Conservation (phyloP, 2,113 vertebrate species). For the Xerus inauris region DNA sequence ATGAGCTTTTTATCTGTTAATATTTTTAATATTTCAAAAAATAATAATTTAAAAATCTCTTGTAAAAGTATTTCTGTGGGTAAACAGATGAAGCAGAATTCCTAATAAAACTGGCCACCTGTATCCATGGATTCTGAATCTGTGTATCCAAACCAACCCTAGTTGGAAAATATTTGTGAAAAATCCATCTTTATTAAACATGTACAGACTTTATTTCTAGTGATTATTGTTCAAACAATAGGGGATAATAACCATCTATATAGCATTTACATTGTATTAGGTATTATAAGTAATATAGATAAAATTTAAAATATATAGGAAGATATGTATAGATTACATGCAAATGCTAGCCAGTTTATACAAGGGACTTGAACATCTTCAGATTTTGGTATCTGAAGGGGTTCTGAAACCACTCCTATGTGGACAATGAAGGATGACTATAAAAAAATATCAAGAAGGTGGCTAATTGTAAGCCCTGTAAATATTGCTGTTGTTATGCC, state of each 20-base stretch:
- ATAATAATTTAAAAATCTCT: not conserved
- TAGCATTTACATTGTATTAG: not conserved
- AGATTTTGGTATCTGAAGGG: not conserved
- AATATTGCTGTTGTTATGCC: not conserved
- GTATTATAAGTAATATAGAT: not conserved
- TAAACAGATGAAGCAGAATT: not conserved
- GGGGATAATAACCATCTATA: not conserved
- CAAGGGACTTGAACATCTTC: not conserved
- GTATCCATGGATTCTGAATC: not conserved
- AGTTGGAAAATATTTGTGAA: not conserved
- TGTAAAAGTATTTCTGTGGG: not conserved
- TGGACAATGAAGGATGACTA: not conserved
- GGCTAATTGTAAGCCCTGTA: not conserved
- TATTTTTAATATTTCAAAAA: not conserved
- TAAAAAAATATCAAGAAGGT: not conserved
- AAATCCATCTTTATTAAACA: not conserved
- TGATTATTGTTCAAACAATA: not conserved
- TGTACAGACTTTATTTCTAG: not conserved
- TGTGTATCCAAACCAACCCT: not conserved
- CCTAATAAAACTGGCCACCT: not conserved
- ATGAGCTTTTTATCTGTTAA: not conserved
- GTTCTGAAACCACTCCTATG: not conserved
- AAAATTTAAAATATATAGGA: not conserved
- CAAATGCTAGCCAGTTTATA: not conserved
- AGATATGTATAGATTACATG: not conserved